These are phyloP conservation scores for Plumapathes pennacea DNA, from an alignment of 92 coral and sea anemone genomes.

Conservation along the genomic window DNA sequence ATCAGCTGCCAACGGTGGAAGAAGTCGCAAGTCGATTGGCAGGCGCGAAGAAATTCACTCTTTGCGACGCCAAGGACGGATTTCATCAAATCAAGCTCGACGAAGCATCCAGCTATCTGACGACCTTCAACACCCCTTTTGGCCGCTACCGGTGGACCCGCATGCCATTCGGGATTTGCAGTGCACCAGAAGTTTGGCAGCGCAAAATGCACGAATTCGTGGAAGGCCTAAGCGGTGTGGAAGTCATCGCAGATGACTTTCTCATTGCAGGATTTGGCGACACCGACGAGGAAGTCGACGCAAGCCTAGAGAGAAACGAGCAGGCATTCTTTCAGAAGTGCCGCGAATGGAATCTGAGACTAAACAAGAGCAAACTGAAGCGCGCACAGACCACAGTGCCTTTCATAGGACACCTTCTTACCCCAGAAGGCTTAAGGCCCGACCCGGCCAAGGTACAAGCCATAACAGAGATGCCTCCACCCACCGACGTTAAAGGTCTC, in stretches of 20 bases:
- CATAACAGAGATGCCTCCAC: slow-evolving; percentile 19
- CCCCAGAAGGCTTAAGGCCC: slow-evolving; percentile 33
- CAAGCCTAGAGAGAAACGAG: slow-evolving; percentile 14
- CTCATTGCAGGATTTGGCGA: slow-evolving; percentile 32
- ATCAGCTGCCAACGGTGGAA: slow-evolving; percentile 3
- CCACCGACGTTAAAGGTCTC: slow-evolving; percentile 9
- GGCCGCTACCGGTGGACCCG: slow-evolving; percentile 23
- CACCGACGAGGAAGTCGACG: slow-evolving; percentile 17
- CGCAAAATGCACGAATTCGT: slow-evolving; percentile 16
- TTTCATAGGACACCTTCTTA: slow-evolving; percentile 40
- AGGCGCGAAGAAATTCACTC: slow-evolving; percentile 1
- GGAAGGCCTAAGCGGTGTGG: slow-evolving; percentile 22
- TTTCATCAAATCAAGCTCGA: slow-evolving; percentile 15
- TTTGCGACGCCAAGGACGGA: slow-evolving; percentile 2
- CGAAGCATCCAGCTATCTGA: slow-evolving; percentile 11
- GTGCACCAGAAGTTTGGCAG: slow-evolving; percentile 26
- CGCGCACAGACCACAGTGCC: slow-evolving; percentile 15
- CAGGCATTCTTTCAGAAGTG: slow-evolving; percentile 35
- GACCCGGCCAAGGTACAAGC: slow-evolving; percentile 44
- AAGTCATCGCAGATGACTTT: slow-evolving; percentile 38
- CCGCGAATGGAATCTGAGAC: slow-evolving; percentile 32
- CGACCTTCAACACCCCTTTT: slow-evolving; percentile 37
- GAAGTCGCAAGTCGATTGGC: neutral
- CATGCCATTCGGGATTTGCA: slow-evolving; percentile 21
- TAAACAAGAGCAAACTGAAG: slow-evolving; percentile 30